Conservation (phyloP, 2,888 invertebrate species). For the Lepas anatifera region DNA sequence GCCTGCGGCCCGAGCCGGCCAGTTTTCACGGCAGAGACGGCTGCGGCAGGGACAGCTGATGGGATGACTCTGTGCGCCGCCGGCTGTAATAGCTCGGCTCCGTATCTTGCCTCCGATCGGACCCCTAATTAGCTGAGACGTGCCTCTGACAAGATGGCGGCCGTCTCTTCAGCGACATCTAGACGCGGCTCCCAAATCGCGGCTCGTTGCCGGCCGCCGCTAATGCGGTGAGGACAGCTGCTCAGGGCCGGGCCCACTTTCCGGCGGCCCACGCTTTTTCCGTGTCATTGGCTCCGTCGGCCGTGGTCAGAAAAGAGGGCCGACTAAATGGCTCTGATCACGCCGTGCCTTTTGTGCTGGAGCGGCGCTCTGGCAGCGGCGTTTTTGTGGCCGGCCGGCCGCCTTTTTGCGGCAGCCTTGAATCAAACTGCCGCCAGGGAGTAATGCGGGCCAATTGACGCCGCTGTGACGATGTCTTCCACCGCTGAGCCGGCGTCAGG, state of each 20-base stretch:
- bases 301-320: not conserved
- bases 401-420: constrained; percentile 4
- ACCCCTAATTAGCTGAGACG: not conserved
- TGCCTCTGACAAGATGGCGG: not conserved
- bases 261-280: not conserved
- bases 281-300: not conserved
- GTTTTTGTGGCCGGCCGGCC: not conserved
- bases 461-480: not conserved
- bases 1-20: no score
- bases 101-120: not conserved
- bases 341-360: not conserved
- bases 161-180: no score
- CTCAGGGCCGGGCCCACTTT: no score
- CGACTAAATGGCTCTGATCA: not conserved
- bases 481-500: no score
- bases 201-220: not conserved
- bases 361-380: not conserved
- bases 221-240: not conserved
- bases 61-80: not conserved
- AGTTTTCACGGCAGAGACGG: no score
- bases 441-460: not conserved
- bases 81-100: not conserved
- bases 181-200: not conserved
- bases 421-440: not conserved
- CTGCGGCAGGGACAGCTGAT: no score